Evolutionary conservation across 1,140 invertebrate species (phyloP), one percentile per base, ranked within the genome.

Genomic region (Ceratina japonica): DNA sequence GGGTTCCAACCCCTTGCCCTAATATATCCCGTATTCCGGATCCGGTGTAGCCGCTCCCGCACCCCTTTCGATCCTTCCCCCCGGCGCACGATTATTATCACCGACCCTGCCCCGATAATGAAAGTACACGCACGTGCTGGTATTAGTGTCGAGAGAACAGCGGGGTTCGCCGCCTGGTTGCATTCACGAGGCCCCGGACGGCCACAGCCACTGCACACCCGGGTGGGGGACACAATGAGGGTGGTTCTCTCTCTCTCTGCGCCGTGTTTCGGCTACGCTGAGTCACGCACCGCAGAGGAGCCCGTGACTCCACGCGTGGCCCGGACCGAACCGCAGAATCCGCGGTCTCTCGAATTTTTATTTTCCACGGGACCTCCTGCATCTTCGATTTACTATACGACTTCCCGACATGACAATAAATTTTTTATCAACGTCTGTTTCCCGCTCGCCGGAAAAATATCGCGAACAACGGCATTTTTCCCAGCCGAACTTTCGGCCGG

Each of bases 161-260:
- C 72, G 63, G 82, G 83, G 82, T 84, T 84, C 83, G 82, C 83
- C 83, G 83, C 82, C 82, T 84, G 83, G 82, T 72, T 84, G 83
- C 83, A 84, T 84, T 84, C 83, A 83, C 58, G 54, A 16, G 54
- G 77, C 66, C 66, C 79, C 56, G 69, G 58, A 27, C 37, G 54
- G 54, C 54, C 54, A 16, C 66, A 56, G 66, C 66, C 66, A 58
- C 77, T 44, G 62, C 22, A 63, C n/a, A 51, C 51, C 37, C 49
- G 56, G 51, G 63, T 20, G 24, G 59, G 44, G 54, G 62, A 27
- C 70, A 77, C 62, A 76, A 69, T 56, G 72, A 80, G 52, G 83
- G 72, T 44, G 76, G 82, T n/a, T n/a, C n/a, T n/a, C n/a, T n/a
- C n/a, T n/a, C n/a, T n/a, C 83, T 84, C 74, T 61, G 81, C 68